These are phyloP conservation scores for Eilema depressum DNA, from an alignment of 2,888 invertebrate species.

Conservation along the genomic window DNA sequence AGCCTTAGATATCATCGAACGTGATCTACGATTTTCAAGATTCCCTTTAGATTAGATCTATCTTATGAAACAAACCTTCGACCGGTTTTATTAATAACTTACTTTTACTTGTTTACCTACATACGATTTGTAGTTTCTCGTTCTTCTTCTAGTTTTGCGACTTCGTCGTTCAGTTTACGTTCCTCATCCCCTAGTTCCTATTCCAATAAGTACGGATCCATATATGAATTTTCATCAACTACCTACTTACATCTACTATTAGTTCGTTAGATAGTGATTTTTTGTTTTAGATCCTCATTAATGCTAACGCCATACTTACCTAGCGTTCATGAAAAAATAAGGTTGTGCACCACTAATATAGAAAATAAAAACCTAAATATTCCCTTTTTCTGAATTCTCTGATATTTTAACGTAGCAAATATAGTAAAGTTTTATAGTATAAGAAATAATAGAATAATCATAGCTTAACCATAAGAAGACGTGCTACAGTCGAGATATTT, in stretches of 20 bases:
- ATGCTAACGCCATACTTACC: constrained; percentile 82
- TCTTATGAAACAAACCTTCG: constrained; percentile 60
- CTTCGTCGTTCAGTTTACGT: constrained; percentile 51
- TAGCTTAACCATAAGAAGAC: constrained; percentile 84
- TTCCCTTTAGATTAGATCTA: constrained; percentile 64
- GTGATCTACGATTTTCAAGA: constrained; percentile 57
- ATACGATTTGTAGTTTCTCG: constrained; percentile 22
- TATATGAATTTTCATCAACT: constrained; percentile 61
- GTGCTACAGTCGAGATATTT: constrained; percentile 84
- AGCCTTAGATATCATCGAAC: constrained; percentile 75
- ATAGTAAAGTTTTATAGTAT: constrained; percentile 74
- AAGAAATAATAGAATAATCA: constrained; percentile 79
- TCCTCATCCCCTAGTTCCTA: constrained; percentile 80
- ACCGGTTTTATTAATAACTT: constrained; percentile 49
- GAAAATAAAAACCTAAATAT: constrained; percentile 80
- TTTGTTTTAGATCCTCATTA: constrained; percentile 73
- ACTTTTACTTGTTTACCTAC: constrained; percentile 37
- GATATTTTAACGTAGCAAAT: constrained; percentile 84
- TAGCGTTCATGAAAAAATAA: constrained; percentile 86
- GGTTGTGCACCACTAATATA: constrained; percentile 87
- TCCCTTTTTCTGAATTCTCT: constrained; percentile 86
- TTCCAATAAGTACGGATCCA: constrained; percentile 64
- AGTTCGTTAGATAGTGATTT: constrained; percentile 73
- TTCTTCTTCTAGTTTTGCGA: constrained; percentile 26
- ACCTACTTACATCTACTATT: constrained; percentile 57